These are phyloP conservation scores for Cremastinae sp. DNA, from an alignment of 2,888 invertebrate genomes.

Conservation along the genomic window DNA sequence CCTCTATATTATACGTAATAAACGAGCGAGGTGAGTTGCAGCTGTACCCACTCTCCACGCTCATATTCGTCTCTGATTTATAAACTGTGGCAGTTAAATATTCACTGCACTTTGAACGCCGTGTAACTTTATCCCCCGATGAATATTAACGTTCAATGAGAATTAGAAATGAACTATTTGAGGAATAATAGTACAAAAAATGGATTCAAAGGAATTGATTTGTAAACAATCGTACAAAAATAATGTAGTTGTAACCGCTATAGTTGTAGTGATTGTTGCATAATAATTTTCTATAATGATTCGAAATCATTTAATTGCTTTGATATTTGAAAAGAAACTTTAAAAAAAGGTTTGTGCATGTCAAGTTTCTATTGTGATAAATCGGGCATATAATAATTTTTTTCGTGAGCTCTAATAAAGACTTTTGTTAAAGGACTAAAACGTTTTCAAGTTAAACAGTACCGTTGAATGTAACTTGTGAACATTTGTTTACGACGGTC, in stretches of 20 bases:
- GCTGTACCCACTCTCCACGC: slow-evolving; percentile 34
- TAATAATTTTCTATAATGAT: too few species aligned
- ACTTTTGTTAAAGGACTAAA: slow-evolving; percentile 36
- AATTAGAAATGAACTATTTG: slow-evolving; percentile 22
- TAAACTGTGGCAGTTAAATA: slow-evolving; percentile 33
- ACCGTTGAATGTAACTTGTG: slow-evolving; percentile 38
- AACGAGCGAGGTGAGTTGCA: slow-evolving; percentile 28
- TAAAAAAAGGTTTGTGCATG: too few species aligned
- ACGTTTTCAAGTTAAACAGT: slow-evolving; percentile 35
- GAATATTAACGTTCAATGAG: slow-evolving; percentile 9
- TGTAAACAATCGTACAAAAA: too few species aligned
- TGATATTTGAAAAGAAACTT: too few species aligned
- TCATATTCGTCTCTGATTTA: slow-evolving; percentile 47
- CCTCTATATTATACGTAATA: slow-evolving; percentile 39
- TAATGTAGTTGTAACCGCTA: too few species aligned
- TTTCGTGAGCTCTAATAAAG: too few species aligned
- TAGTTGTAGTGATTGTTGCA: too few species aligned
- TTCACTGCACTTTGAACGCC: background rate
- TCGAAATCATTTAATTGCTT: too few species aligned
- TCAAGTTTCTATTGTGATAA: too few species aligned
- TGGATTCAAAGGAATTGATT: too few species aligned
- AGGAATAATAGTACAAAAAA: too few species aligned
- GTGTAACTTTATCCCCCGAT: slow-evolving; percentile 35
- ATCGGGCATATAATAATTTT: too few species aligned
- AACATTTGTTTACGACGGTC: slow-evolving; percentile 34